These are phyloP conservation scores for Drosophila pruinosa DNA, from an alignment of 1,140 invertebrate genomes.

Conservation along the genomic window DNA sequence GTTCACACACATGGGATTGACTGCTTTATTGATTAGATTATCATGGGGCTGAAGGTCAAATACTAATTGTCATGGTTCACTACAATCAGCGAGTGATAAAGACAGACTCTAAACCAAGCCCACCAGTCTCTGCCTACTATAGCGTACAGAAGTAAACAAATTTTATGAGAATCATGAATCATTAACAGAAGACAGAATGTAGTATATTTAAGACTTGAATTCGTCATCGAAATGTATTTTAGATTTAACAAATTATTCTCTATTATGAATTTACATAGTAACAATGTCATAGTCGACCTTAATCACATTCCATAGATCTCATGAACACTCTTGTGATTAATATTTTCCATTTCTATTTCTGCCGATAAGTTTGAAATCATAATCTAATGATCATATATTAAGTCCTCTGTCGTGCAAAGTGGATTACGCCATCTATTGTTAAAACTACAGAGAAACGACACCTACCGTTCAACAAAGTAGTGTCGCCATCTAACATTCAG, in stretches of 20 bases:
- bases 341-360: neutral
- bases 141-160: neutral
- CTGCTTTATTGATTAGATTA: conserved; percentile 48
- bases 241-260: too few species aligned
- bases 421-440: neutral
- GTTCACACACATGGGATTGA: conserved; percentile 34
- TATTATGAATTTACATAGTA: neutral
- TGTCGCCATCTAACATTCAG: neutral
- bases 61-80: conserved; percentile 10
- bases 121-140: neutral
- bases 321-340: neutral
- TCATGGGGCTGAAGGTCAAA: conserved; percentile 31
- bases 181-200: too few species aligned
- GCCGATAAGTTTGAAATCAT: neutral
- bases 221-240: too few species aligned
- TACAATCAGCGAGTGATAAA: conserved; percentile 13
- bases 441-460: neutral
- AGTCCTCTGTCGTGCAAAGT: neutral
- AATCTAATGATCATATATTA: neutral
- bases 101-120: neutral
- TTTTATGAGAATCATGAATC: neutral
- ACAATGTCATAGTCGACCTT: neutral
- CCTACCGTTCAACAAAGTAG: neutral
- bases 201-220: too few species aligned
- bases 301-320: neutral